phyloP scores from a whole-genome alignment of 2,113 vertebrate species.

The Psittacus erithacus region DNA sequence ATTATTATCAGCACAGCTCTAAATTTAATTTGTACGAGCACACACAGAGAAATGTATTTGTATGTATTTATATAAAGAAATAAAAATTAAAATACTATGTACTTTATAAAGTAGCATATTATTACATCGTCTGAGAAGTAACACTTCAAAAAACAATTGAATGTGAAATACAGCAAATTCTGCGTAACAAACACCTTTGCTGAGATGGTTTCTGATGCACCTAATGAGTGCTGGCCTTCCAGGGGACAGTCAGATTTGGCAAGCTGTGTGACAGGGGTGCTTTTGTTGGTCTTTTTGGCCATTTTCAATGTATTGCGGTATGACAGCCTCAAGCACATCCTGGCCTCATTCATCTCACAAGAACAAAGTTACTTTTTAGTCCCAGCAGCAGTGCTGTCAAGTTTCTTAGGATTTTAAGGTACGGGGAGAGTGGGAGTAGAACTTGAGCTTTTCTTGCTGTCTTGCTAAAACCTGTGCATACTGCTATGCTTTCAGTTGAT shows the following conservation, averaged over 20 bases:
- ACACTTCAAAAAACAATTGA: not conserved
- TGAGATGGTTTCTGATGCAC: not conserved
- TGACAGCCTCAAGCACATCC: not conserved
- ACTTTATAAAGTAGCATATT: not conserved
- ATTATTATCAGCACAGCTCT: not conserved
- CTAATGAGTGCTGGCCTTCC: not conserved
- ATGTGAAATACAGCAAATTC: not conserved
- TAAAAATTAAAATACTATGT: not conserved
- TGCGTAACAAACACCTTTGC: not conserved
- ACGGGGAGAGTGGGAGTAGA: not conserved
- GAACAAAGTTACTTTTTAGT: not conserved
- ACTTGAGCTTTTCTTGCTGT: not conserved
- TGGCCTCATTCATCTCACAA: not conserved
- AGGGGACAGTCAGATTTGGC: not conserved
- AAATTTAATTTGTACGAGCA: not conserved
- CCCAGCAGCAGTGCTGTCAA: not conserved
- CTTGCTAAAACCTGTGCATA: not conserved
- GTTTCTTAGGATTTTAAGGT: not conserved
- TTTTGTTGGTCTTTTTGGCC: not conserved
- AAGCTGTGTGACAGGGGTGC: not conserved
- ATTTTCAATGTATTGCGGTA: not conserved
- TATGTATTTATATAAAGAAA: not conserved
- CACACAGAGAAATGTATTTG: not conserved
- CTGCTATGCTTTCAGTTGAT: not conserved
- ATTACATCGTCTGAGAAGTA: not conserved